Evolutionary conservation across 2,797 vertebrate genomes (phyloP), one percentile per base, ranked within the genome.

Genomic region (Molossus alvarezi): DNA sequence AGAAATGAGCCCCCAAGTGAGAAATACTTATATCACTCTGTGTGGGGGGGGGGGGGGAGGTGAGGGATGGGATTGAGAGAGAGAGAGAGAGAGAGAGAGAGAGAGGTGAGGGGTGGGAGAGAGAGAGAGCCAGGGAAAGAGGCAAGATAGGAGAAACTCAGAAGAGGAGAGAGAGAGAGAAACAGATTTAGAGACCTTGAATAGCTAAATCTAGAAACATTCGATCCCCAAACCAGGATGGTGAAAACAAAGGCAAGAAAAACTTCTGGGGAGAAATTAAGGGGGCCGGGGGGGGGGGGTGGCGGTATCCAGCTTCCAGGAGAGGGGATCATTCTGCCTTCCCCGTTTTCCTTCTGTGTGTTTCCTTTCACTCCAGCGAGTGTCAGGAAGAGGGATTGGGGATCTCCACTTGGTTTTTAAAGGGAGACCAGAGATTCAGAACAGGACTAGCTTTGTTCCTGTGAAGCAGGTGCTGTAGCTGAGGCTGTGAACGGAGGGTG

Each of bases 391-490:
- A 95, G 80, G 82, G 79, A 62, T 81, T 72, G 85, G 41, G 89
- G 17, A 5, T 67, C 67, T 90, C 81, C 67, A 4, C 95, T 92
- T 84, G 65, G 25, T 88, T 96, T 97, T 95, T 95, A 97, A 95
- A 97, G 84, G 84, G 95, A 95, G 41, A 97, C 90, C 55, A 71
- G 95, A 93, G 90, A 82, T 37, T 93, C 82, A 73, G 95, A 98
- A 97, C 96, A 97, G 96, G 93, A 95, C 93, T 75, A 93, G 95
- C 96, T 91, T 97, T 95, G 95, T 96, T 97, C 90, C 96, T 94
- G 85, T 55, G 95, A 93, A 95, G 97, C 96, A 97, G 96, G 92
- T 96, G 97, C 89, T 94, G 80, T 88, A 65, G 95, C 94, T 93
- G 88, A 91, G 95, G 41, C 76, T 95, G 76, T 91, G 84, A 96